phyloP scores from a whole-genome alignment of 2,113 vertebrate species.

The Dasyprocta punctata region DNA sequence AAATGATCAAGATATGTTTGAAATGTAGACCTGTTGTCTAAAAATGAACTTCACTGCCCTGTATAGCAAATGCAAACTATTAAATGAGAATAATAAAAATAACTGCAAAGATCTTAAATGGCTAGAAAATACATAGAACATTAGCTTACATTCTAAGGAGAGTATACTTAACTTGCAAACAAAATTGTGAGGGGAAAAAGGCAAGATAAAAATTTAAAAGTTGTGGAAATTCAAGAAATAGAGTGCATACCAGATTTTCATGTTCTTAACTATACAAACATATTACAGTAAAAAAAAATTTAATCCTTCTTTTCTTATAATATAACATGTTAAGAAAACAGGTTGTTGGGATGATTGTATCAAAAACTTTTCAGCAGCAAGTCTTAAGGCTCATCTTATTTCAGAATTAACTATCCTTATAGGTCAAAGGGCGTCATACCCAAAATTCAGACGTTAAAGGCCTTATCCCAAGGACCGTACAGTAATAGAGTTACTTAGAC shows the following conservation, averaged over 20 bases:
- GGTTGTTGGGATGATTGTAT: not conserved
- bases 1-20: not conserved
- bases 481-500: not conserved
- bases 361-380: not conserved
- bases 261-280: not conserved
- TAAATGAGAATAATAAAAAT: not conserved
- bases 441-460: not conserved
- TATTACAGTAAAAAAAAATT: not conserved
- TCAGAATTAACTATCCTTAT: not conserved
- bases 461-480: fast-evolving
- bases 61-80: not conserved
- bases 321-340: not conserved
- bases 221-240: not conserved
- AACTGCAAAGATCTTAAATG: not conserved
- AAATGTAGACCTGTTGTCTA: not conserved
- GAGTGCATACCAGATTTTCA: not conserved
- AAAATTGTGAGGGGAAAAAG: not conserved
- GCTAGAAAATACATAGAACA: not conserved
- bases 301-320: not conserved
- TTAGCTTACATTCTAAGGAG: not conserved
- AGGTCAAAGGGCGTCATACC: not conserved
- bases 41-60: not conserved
- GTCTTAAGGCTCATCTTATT: not conserved
- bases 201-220: not conserved
- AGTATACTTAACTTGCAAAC: not conserved